Percentiles rank a stretch among this genome's conserved stretches.
These are phyloP conservation scores for Mastacembelus armatus DNA, from an alignment of 2,797 vertebrate genomes.

Conservation along the genomic window DNA sequence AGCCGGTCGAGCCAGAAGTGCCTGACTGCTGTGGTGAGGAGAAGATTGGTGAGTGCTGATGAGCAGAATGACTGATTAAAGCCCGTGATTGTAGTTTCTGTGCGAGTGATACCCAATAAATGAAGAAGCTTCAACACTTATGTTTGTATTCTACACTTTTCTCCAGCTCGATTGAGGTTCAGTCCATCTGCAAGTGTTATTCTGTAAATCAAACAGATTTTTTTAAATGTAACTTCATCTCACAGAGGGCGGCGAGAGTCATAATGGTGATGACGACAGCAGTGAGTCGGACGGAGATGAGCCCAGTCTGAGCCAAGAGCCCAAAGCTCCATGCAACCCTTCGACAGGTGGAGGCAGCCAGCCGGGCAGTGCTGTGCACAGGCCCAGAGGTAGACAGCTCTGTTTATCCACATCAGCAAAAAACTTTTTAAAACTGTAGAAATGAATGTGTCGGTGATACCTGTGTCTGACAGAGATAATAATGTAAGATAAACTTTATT, in stretches of 20 bases:
- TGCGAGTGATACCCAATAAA: too few species aligned
- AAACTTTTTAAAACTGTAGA: too few species aligned
- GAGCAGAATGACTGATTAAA: background rate
- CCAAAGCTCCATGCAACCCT: slow-evolving; percentile 68
- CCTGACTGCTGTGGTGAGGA: slow-evolving; percentile 91
- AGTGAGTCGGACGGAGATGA: slow-evolving; percentile 96
- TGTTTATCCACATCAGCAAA: background rate
- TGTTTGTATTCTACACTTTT: too few species aligned
- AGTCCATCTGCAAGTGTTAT: too few species aligned
- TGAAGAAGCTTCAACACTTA: too few species aligned
- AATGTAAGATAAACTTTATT: too few species aligned
- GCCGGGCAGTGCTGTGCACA: slow-evolving; percentile 84
- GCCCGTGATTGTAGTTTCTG: too few species aligned
- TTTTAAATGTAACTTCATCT: background rate
- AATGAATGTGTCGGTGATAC: too few species aligned
- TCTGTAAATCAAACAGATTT: too few species aligned
- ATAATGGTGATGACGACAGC: slow-evolving; percentile 91
- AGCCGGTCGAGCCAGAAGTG: slow-evolving; percentile 90
- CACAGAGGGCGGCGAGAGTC: slow-evolving; percentile 87
- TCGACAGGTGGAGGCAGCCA: slow-evolving; percentile 80
- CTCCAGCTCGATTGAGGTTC: too few species aligned
- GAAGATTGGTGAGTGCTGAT: slow-evolving; percentile 87
- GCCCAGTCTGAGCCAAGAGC: slow-evolving; percentile 84
- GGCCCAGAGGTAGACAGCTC: slow-evolving; percentile 79
- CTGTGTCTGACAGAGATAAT: too few species aligned